Evolutionary conservation across 2,797 vertebrate genomes (phyloP).

Genomic region (Peromyscus nudipes): DNA sequence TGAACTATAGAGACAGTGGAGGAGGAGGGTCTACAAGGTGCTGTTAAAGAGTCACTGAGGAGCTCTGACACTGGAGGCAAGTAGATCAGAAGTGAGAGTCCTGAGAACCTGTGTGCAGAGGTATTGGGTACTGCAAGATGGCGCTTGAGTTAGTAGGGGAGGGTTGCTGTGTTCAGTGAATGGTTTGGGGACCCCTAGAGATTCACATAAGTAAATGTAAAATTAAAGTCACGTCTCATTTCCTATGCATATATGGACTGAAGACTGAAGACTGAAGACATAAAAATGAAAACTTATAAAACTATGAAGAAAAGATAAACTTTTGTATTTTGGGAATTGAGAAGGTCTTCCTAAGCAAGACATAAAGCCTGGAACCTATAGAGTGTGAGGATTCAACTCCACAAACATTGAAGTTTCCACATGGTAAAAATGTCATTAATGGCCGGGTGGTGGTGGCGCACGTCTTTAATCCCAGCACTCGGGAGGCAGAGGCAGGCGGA

Average conservation of each 20-base stretch:
- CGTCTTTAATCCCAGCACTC: no score
- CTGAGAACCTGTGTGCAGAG: neutral
- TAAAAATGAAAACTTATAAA: constrained; percentile 57
- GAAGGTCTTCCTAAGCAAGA: neutral
- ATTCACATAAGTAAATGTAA: constrained; percentile 12
- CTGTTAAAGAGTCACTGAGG: neutral
- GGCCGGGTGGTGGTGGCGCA: no score
- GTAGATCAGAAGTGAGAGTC: neutral
- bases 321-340: neutral
- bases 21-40: neutral
- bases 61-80: neutral
- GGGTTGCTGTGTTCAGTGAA: neutral
- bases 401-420: constrained; percentile 1
- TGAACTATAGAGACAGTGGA: neutral
- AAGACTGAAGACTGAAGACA: constrained; percentile 27
- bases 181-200: neutral
- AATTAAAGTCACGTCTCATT: neutral
- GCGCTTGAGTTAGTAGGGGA: neutral
- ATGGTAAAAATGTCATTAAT: constrained; percentile 35
- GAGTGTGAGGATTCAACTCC: neutral
- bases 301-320: constrained; percentile 31
- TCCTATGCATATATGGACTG: neutral
- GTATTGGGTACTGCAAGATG: neutral
- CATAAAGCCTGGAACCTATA: constrained; percentile 34
- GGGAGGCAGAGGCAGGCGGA: no score